Conservation (phyloP, 1,140 invertebrate genomes). For the Gonioctena quinquepunctata region DNA sequence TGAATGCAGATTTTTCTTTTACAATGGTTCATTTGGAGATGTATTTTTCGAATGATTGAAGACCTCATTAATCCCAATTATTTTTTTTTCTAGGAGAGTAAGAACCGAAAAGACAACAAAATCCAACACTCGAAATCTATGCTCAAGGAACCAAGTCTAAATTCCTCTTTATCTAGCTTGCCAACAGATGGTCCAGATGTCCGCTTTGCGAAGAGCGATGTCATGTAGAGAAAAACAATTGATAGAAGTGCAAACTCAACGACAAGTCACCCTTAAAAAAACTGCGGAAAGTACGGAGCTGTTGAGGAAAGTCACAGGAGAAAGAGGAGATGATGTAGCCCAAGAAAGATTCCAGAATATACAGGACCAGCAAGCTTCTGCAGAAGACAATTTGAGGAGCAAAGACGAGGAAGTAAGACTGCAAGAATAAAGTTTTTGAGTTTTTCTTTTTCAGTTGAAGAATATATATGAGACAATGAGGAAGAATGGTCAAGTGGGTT, state of each 20-base stretch:
- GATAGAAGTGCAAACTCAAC: conserved; percentile 67
- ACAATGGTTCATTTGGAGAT: too few species aligned
- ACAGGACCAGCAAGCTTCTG: conserved; percentile 39
- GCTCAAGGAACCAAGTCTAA: conserved; percentile 55
- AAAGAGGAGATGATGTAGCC: conserved; percentile 46
- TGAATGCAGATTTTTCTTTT: too few species aligned
- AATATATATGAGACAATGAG: conserved; percentile 62
- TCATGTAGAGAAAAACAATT: conserved; percentile 63
- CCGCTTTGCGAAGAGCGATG: conserved; percentile 16
- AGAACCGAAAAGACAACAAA: conserved; percentile 69
- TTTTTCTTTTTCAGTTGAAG: conserved; percentile 54
- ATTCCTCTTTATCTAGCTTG: conserved; percentile 54
- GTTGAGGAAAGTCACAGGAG: conserved; percentile 62
- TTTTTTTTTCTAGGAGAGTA: too few species aligned
- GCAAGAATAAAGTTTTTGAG: not conserved
- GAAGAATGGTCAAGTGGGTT: conserved; percentile 69
- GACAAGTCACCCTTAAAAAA: conserved; percentile 70
- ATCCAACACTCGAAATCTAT: conserved; percentile 60
- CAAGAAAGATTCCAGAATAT: conserved; percentile 46
- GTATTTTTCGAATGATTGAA: too few species aligned
- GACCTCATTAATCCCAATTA: too few species aligned
- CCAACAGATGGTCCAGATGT: conserved; percentile 37
- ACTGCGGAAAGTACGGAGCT: conserved; percentile 65
- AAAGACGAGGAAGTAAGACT: conserved; percentile 60
- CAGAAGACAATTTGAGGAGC: conserved; percentile 57